phyloP scores from a whole-genome alignment of 2,797 vertebrate genomes.

The Delichon dasypus region DNA sequence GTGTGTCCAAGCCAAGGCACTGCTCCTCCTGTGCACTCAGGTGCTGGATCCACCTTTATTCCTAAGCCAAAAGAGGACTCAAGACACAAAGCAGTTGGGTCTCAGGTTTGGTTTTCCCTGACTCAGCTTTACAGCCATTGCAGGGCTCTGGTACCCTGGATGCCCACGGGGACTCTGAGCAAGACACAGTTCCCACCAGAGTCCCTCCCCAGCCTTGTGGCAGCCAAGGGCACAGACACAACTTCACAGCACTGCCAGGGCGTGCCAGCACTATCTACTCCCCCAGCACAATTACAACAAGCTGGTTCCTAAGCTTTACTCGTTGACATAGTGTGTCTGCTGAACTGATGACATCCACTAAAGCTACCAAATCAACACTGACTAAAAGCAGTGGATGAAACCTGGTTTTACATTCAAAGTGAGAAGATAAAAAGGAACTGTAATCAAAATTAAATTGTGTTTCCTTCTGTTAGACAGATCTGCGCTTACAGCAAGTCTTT shows the following conservation, averaged over 20 bases:
- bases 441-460: neutral
- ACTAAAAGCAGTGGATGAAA: neutral
- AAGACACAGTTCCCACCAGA: neutral
- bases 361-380: neutral
- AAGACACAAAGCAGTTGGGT: neutral
- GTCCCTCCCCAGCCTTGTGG: neutral
- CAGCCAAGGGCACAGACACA: neutral
- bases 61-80: neutral
- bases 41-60: neutral
- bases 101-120: neutral
- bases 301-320: neutral
- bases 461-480: neutral
- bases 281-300: neutral
- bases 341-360: neutral
- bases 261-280: neutral
- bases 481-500: neutral
- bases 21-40: neutral
- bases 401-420: neutral
- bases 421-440: neutral
- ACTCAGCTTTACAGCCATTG: neutral
- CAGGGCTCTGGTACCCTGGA: neutral
- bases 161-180: neutral
- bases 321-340: rapidly evolving
- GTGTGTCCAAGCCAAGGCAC: neutral
- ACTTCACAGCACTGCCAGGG: rapidly evolving